Percentiles rank a stretch among this genome's conserved stretches.
These are phyloP conservation scores for Neopelma chrysocephalum DNA, from an alignment of 2,797 vertebrate species.

Conservation along the genomic window DNA sequence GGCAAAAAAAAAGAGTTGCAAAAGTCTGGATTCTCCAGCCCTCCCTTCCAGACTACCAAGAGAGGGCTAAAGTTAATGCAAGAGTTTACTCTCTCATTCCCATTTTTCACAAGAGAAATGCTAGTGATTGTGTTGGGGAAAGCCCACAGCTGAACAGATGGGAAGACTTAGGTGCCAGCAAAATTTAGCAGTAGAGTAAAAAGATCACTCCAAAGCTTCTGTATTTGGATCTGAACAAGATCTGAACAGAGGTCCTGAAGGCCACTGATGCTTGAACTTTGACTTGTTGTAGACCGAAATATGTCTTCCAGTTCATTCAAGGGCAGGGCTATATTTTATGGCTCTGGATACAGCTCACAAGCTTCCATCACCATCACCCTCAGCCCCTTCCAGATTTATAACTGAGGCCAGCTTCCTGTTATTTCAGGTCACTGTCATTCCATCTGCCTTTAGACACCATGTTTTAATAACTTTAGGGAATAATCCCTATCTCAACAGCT, in stretches of 20 bases:
- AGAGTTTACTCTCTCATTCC: background rate
- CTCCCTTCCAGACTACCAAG: background rate
- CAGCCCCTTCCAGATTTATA: background rate
- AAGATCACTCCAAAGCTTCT: background rate
- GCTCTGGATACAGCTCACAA: background rate
- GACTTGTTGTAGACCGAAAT: background rate
- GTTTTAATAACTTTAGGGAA: background rate
- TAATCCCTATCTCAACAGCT: background rate
- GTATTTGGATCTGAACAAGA: background rate
- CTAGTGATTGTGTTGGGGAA: background rate
- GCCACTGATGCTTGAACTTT: background rate
- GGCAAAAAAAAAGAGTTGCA: background rate
- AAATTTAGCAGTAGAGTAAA: background rate
- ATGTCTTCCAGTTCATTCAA: background rate
- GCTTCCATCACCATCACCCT: background rate
- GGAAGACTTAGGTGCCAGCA: background rate
- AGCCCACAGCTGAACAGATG: background rate
- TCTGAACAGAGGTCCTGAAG: background rate
- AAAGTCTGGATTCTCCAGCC: background rate
- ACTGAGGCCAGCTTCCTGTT: background rate
- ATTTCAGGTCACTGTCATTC: background rate
- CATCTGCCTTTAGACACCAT: background rate
- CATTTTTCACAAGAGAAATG: background rate
- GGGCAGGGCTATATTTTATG: slow-evolving; percentile 10
- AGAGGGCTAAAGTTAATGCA: background rate